Evolutionary conservation across 2,113 vertebrate species (phyloP), one percentile per base, ranked within the genome.

Genomic region (Malurus elegans): DNA sequence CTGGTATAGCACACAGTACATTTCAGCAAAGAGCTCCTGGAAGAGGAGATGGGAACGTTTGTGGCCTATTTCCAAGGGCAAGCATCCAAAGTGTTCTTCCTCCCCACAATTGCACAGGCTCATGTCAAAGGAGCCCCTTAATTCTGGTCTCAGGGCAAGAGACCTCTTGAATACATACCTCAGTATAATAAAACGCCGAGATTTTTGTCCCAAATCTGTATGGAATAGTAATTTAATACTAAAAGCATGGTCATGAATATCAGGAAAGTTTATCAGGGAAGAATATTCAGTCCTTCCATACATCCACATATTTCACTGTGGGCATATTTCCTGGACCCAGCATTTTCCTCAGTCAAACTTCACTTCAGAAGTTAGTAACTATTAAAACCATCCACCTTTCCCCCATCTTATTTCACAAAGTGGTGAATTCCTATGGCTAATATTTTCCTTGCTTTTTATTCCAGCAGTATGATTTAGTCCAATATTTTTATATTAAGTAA

Each of bases 21-120:
- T 74, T 88, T 82, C 48, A 58, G 36, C 0, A 0, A 79, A 80
- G 24, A 79, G 34, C 75, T 88, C 38, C 75, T 78, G 72, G 44
- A 92, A 80, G 56, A 83, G 65, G 44, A 72, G 31, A 18, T 88
- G 74, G 53, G 24, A 79, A 21, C 8, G 0, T 79, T 72, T 66
- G 58, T 66, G 79, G 58, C 3, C 2, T 51, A 17, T 83, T 73
- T 86, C 64, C 16, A 16, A 69, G 16, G 36, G 87, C 7, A 9
- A 69, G 51, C 38, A 66, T 44, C 32, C 1, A 1, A 80, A 75
- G 14, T 0, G 0, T 67, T 91, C 51, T 78, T 86, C 42, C 64
- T 74, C 8, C 34, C 4, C 4, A 0, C 1, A 1, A 1, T 13
- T 76, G 26, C 67, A 82, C 8, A 76, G 29, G 89, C 16, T 13